Conservation (phyloP, 2,113 vertebrate genomes). For the Clarias gariepinus region DNA sequence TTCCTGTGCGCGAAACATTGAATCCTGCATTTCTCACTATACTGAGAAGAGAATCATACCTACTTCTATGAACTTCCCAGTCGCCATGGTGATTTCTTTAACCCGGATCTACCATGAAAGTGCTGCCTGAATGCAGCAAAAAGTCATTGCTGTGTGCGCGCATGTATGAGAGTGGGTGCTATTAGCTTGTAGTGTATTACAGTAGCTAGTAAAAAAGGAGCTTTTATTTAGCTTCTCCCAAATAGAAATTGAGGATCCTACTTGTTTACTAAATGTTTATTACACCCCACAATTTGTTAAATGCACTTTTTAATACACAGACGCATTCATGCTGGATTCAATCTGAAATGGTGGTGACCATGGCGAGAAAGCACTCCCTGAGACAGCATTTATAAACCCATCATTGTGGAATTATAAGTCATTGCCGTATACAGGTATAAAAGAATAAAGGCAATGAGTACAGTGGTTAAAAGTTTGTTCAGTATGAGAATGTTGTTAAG, state of each 20-base stretch:
- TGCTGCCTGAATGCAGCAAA: not conserved
- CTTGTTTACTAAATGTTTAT: not conserved
- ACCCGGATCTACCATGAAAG: not conserved
- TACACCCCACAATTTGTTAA: not conserved
- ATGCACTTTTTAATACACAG: not conserved
- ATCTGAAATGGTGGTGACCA: not conserved
- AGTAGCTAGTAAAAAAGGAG: not conserved
- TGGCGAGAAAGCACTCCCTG: not conserved
- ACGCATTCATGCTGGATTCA: not conserved
- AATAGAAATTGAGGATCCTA: not conserved
- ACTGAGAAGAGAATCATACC: not conserved
- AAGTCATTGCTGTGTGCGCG: no score
- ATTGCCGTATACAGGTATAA: not conserved
- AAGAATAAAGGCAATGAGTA: not conserved
- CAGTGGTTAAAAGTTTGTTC: not conserved
- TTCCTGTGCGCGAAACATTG: not conserved
- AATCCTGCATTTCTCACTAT: not conserved
- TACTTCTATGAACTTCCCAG: not conserved
- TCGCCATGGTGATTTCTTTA: constrained; percentile 3
- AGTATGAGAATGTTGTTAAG: not conserved
- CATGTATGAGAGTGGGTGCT: not conserved
- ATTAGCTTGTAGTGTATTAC: not conserved
- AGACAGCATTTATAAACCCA: not conserved
- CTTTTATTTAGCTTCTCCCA: not conserved
- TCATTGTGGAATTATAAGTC: not conserved